phyloP scores from a whole-genome alignment of 1,140 invertebrate species.

The Ptiloglossa arizonensis region DNA sequence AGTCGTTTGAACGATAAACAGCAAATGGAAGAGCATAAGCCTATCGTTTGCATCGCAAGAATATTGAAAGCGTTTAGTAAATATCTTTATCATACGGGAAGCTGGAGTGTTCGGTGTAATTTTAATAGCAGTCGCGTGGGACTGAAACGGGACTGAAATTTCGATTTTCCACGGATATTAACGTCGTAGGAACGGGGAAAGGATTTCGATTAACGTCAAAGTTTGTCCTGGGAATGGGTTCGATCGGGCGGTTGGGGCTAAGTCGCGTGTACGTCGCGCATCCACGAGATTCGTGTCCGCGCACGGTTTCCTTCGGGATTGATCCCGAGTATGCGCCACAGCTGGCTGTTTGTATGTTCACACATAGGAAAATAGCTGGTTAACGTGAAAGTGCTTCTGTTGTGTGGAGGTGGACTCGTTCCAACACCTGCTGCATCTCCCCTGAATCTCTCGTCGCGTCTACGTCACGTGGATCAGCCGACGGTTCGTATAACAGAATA shows the following conservation, averaged over 20 bases:
- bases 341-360: constrained; percentile 36
- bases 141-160: too few relatives aligned
- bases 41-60: too few relatives aligned
- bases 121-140: not conserved
- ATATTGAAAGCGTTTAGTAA: too few relatives aligned
- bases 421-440: constrained; percentile 56
- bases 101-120: too few relatives aligned
- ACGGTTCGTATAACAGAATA: constrained; percentile 32
- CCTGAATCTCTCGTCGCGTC: constrained; percentile 1
- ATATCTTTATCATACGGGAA: too few relatives aligned
- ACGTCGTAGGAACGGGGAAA: too few relatives aligned
- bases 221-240: not conserved
- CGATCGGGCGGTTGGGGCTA: not conserved
- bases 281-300: constrained; percentile 41
- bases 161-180: not conserved
- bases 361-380: constrained; percentile 29
- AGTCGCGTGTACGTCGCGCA: constrained; percentile 22
- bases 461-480: constrained; percentile 37
- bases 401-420: constrained; percentile 30
- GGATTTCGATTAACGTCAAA: not conserved
- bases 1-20: too few relatives aligned
- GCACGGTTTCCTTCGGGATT: constrained; percentile 49
- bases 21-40: too few relatives aligned
- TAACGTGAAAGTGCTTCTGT: constrained; percentile 33
- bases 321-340: constrained; percentile 53